A percentile compares a stretch with the other conserved stretches of the same genome.
Evolutionary conservation across 2,797 vertebrate genomes (phyloP).

Genomic region (Myripristis jacobus): DNA sequence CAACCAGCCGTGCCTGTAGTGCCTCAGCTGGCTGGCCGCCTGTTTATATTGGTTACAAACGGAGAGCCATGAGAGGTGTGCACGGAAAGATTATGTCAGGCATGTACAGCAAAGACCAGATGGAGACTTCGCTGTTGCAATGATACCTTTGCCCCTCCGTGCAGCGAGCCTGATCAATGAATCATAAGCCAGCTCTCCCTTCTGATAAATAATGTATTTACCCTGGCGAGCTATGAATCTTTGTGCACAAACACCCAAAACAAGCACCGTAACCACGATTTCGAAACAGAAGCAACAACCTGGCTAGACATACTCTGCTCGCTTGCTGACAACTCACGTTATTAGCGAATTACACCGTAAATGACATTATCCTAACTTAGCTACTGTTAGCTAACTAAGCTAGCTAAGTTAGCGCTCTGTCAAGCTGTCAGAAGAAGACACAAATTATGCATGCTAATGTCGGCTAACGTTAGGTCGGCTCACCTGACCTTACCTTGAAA

Average conservation of each 20-base stretch:
- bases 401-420: constrained; percentile 56
- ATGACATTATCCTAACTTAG: constrained; percentile 39
- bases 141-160: constrained; percentile 33
- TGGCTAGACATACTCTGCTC: not conserved
- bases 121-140: constrained; percentile 6
- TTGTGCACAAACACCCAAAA: not conserved
- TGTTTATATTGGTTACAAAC: constrained; percentile 7
- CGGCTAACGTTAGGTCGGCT: constrained; percentile 9
- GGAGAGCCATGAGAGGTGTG: not conserved
- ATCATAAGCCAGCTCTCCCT: constrained; percentile 23
- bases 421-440: constrained; percentile 39
- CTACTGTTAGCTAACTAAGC: constrained; percentile 53
- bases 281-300: not conserved
- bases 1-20: not conserved
- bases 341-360: not conserved
- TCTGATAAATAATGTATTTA: constrained; percentile 12
- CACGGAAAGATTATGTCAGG: not conserved
- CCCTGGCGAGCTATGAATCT: fast-evolving
- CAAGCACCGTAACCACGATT: not conserved
- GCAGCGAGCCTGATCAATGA: constrained; percentile 20
- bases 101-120: not conserved
- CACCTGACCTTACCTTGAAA: constrained; percentile 40
- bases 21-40: not conserved
- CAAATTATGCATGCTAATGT: constrained; percentile 37
- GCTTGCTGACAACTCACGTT: not conserved